These are phyloP conservation scores for Amphibalanus amphitrite DNA, from an alignment of 1,140 invertebrate species.

Conservation along the genomic window DNA sequence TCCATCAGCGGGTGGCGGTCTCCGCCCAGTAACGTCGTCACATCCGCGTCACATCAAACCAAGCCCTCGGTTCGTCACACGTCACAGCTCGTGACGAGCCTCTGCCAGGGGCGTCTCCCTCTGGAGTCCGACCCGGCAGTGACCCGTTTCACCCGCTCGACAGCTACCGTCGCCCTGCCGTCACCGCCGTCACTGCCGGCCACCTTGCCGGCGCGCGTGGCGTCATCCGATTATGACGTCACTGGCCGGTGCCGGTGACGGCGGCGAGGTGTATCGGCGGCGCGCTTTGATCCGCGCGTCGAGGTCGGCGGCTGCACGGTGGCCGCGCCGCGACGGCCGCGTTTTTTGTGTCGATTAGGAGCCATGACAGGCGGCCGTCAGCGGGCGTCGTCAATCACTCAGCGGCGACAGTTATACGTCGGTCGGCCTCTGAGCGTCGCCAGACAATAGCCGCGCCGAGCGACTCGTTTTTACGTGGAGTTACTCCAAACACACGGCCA, in stretches of 20 bases:
- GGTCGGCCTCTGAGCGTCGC: background rate
- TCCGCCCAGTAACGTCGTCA: too few species aligned
- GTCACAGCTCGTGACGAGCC: too few species aligned
- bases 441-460: background rate
- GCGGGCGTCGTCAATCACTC: background rate
- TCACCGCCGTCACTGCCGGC: too few species aligned
- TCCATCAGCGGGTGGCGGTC: too few species aligned
- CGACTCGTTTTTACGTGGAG: background rate
- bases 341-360: background rate
- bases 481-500: background rate
- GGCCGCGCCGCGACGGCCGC: background rate
- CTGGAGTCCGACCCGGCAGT: too few species aligned
- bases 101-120: too few species aligned
- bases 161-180: too few species aligned
- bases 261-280: background rate
- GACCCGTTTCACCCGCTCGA: too few species aligned
- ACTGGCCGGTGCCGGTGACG: background rate
- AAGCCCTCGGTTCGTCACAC: too few species aligned
- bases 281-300: background rate
- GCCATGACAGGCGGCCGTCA: background rate
- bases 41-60: too few species aligned
- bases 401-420: background rate
- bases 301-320: background rate
- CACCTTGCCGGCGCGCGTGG: too few species aligned
- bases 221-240: constrained; percentile 1